phyloP scores from a whole-genome alignment of 2,888 invertebrate genomes.

The Galerucella nymphaeae region DNA sequence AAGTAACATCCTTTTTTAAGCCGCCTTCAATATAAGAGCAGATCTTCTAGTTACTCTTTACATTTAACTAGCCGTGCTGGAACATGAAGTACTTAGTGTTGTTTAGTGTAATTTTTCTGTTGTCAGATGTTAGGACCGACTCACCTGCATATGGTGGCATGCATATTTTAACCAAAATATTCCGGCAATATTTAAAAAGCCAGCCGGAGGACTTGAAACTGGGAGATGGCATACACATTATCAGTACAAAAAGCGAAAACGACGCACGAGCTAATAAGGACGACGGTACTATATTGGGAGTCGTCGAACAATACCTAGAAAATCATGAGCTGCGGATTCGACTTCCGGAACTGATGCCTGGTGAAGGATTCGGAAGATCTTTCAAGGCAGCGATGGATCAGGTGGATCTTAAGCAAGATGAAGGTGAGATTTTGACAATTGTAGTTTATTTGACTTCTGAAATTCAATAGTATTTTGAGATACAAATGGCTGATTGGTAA shows the following conservation, averaged over 20 bases:
- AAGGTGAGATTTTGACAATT: constrained; percentile 62
- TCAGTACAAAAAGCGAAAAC: constrained; percentile 68
- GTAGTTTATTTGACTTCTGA: too few relatives aligned
- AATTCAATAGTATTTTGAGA: too few relatives aligned
- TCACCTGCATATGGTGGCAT: constrained; percentile 53
- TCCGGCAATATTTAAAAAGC: constrained; percentile 68
- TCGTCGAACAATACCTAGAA: constrained; percentile 75
- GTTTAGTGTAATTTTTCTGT: constrained; percentile 47
- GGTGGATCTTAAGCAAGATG: constrained; percentile 64
- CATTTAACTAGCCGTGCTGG: constrained; percentile 50
- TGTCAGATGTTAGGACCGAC: constrained; percentile 45
- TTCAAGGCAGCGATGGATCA: constrained; percentile 71
- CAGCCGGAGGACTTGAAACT: constrained; percentile 69
- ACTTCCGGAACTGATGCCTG: constrained; percentile 76
- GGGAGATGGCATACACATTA: constrained; percentile 74
- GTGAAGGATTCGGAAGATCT: constrained; percentile 67
- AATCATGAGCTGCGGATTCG: constrained; percentile 80
- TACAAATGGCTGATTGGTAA: too few relatives aligned
- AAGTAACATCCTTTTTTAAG: constrained; percentile 49
- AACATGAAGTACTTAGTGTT: constrained; percentile 59
- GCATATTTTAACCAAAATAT: constrained; percentile 59
- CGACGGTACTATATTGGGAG: constrained; percentile 69
- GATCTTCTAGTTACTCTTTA: constrained; percentile 42
- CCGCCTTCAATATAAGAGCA: constrained; percentile 49
- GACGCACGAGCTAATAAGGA: constrained; percentile 66